Evolutionary conservation across 1,140 invertebrate genomes (phyloP), one percentile per base, ranked within the genome.

Genomic region (Phymorhynchus buccinoides): DNA sequence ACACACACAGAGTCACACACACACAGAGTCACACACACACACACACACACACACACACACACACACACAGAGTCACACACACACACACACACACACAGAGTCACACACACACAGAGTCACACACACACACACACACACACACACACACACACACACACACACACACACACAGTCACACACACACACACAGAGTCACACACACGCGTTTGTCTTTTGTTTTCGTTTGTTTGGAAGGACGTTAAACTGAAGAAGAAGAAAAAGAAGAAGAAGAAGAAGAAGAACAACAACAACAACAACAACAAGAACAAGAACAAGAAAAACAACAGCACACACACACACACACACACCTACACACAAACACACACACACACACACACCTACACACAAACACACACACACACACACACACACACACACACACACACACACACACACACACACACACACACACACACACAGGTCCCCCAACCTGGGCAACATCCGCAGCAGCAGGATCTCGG

Each of bases 401-500:
- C 6, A 39, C 6, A 73, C 42, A 86, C 82, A 42, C 84, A 88
- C 32, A 73, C 32, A 27, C 27, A 48, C 27, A 44, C 37, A 41
- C 12, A 80, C 12, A 80, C 30, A 44, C 27, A 80, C 48, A 80
- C 12, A 16, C 12, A 80, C n/a, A 80, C 12, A 48, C 12, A 80
- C 30, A 80, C 16, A 48, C 16, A 80, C 48, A 80, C 41, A 3
- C 9, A 80, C 18, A 80, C 12, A 48, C 9, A 41, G 22, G n/a
- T 44, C 3, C 44, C 44, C 44, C 90, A 94, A 97, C 97, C 95
- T 96, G 32, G 97, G 97, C 75, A 98, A 93, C 97, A 98, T 98
- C 90, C 97, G 95, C 92, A 97, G 97, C 27, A 98, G 94, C 39
- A 98, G 94, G 90, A 97, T 96, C 90, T 98, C 97, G 79, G 97